phyloP scores from a whole-genome alignment of 64 coral and sea anemone species.

The Cladopsammia gracilis region DNA sequence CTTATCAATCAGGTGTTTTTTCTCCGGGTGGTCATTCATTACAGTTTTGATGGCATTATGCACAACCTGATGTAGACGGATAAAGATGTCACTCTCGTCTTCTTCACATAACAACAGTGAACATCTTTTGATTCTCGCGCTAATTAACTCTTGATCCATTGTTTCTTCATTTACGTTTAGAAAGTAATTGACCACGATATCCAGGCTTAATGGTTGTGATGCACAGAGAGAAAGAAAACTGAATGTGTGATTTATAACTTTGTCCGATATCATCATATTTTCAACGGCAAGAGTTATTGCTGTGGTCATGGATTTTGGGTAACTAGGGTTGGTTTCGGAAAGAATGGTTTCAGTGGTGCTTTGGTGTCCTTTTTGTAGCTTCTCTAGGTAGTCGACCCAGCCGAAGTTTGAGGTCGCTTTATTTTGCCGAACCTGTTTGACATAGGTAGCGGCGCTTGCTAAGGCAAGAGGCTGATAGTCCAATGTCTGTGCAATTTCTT shows the following conservation, averaged over 20 bases:
- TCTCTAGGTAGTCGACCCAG: not conserved
- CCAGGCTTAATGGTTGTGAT: too few species aligned
- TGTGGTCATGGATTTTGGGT: constrained; percentile 14
- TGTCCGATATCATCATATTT: too few species aligned
- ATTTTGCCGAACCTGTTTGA: not conserved
- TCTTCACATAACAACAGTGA: not conserved
- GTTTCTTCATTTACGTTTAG: too few species aligned
- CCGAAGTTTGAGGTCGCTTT: not conserved
- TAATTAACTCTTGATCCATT: too few species aligned
- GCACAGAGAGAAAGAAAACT: too few species aligned
- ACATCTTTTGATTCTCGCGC: too few species aligned
- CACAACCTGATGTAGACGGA: not conserved
- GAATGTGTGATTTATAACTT: too few species aligned
- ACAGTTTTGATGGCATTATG: not conserved
- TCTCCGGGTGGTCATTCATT: not conserved
- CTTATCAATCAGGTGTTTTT: too few species aligned
- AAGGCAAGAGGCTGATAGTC: constrained; percentile 6
- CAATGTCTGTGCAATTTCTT: not conserved
- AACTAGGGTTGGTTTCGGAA: not conserved
- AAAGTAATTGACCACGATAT: too few species aligned
- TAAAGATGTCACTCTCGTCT: not conserved
- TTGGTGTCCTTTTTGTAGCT: not conserved
- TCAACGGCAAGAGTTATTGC: not conserved
- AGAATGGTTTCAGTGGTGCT: not conserved
- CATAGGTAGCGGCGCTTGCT: constrained; percentile 4